Evolutionary conservation across 2,797 vertebrate genomes (phyloP).

Genomic region (Sebastes reedi): DNA sequence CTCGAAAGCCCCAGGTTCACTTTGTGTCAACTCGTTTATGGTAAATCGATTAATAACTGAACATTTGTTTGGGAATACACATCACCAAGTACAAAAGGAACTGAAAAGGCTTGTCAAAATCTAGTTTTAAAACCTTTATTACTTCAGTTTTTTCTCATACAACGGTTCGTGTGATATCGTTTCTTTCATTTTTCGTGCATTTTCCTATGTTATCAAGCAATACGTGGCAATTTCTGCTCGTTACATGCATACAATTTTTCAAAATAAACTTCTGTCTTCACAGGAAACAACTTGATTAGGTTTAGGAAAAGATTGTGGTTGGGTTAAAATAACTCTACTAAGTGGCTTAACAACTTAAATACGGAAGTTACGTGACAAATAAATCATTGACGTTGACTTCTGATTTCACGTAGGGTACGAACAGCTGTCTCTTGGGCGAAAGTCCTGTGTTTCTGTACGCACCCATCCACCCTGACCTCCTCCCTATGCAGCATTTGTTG

Average conservation of each 20-base stretch:
- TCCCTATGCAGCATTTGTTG: no score
- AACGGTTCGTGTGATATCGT: no score
- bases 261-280: not conserved
- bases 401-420: no score
- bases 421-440: no score
- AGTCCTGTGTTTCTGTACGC: no score
- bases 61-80: not conserved
- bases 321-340: no score
- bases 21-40: not conserved
- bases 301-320: not conserved
- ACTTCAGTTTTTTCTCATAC: not conserved
- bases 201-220: no score
- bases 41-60: not conserved
- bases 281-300: not conserved
- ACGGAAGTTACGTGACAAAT: not conserved
- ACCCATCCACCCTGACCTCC: no score
- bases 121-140: no score
- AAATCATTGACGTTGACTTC: not conserved
- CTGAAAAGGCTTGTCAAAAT: not conserved
- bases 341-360: not conserved
- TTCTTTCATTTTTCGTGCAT: no score
- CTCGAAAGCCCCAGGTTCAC: not conserved
- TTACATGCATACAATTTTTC: rapidly evolving
- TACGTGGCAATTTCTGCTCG: no score
- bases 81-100: not conserved